phyloP scores from a whole-genome alignment of 2,797 vertebrate genomes.

The Macropus fuliginosus region DNA sequence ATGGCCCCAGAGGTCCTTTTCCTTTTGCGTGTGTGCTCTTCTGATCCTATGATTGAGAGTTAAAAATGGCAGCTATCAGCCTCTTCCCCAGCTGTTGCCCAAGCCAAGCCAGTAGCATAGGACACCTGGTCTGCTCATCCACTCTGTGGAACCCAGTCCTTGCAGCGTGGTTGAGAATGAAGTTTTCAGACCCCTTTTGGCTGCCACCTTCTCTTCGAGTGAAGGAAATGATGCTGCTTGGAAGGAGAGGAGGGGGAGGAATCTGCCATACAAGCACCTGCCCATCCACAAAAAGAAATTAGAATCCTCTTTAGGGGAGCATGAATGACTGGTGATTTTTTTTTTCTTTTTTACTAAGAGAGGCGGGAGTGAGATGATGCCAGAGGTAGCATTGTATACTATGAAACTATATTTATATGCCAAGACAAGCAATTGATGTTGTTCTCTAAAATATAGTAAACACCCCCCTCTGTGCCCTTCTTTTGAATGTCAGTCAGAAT shows the following conservation, averaged over 20 bases:
- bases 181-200: background rate
- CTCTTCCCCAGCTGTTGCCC: background rate
- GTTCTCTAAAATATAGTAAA: slow-evolving; percentile 84
- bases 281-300: slow-evolving; percentile 68
- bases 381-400: slow-evolving; percentile 79
- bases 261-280: background rate
- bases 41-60: background rate
- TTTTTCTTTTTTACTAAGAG: slow-evolving; percentile 40
- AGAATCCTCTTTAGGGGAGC: slow-evolving; percentile 76
- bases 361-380: slow-evolving; percentile 64
- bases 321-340: slow-evolving; percentile 69
- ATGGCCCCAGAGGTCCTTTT: background rate
- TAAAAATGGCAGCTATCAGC: background rate
- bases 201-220: background rate
- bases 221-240: background rate
- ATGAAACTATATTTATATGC: slow-evolving; percentile 83
- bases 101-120: background rate
- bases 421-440: slow-evolving; percentile 85
- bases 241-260: background rate
- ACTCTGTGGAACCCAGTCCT: background rate
- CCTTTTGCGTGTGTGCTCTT: background rate
- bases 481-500: slow-evolving; percentile 87
- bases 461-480: slow-evolving; percentile 83
- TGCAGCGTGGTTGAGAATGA: background rate
- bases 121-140: background rate